These are phyloP conservation scores for Malthinus flaveolus DNA, from an alignment of 2,888 invertebrate genomes.

Conservation along the genomic window DNA sequence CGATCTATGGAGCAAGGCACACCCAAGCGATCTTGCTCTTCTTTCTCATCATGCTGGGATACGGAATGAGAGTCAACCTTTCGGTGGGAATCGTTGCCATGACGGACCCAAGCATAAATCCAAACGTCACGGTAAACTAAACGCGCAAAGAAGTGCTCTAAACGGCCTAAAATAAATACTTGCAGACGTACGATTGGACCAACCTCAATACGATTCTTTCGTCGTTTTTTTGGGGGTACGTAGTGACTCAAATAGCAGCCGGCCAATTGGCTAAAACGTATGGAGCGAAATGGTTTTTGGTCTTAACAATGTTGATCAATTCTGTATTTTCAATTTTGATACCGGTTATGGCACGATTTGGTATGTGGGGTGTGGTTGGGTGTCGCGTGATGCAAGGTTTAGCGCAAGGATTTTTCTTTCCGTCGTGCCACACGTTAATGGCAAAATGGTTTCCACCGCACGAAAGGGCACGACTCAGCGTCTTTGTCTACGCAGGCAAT, in stretches of 20 bases:
- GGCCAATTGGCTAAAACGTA: conserved; percentile 87
- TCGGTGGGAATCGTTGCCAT: conserved; percentile 76
- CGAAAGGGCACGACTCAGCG: conserved; percentile 88
- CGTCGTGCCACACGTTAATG: conserved; percentile 88
- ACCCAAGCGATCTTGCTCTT: conserved; percentile 65
- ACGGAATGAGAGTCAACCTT: conserved; percentile 66
- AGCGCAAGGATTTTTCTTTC: conserved; percentile 78
- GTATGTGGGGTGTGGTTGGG: conserved; percentile 69
- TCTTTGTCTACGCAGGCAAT: conserved; percentile 89
- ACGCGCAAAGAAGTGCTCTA: background rate
- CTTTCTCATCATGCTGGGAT: conserved; percentile 62
- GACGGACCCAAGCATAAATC: conserved; percentile 58
- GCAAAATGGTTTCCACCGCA: conserved; percentile 93
- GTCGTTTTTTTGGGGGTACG: conserved; percentile 92
- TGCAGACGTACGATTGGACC: background rate
- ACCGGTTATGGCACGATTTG: conserved; percentile 79
- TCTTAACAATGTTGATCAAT: conserved; percentile 84
- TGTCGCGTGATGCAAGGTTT: conserved; percentile 88
- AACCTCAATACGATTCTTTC: background rate
- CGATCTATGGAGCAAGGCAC: conserved; percentile 63
- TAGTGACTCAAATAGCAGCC: conserved; percentile 85
- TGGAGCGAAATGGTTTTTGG: conserved; percentile 85
- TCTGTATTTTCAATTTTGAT: conserved; percentile 84
- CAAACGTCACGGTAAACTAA: conserved; percentile 54
- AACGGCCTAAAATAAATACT: background rate